These are phyloP conservation scores for Lycodopsis pacificus DNA, from an alignment of 2,797 vertebrate species.

Conservation along the genomic window DNA sequence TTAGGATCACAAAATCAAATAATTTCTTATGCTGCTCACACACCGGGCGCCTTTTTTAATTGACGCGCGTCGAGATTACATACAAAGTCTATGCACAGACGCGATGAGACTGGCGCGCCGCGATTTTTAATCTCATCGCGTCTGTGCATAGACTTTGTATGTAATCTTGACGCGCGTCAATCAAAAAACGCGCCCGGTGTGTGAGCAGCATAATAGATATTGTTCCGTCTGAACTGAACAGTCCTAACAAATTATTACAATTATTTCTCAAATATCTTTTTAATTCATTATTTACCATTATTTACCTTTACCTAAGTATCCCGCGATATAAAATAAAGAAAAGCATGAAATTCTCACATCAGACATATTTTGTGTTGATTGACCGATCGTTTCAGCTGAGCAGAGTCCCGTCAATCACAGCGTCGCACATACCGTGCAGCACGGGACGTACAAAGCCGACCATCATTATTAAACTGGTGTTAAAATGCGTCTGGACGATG, in stretches of 20 bases:
- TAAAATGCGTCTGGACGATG: conserved; percentile 10
- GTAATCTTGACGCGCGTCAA: too few relatives aligned
- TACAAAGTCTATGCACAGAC: too few relatives aligned
- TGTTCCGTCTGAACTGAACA: not conserved
- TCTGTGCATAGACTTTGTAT: too few relatives aligned
- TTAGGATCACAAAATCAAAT: not conserved
- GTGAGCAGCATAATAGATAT: not conserved
- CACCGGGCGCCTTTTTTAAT: too few relatives aligned
- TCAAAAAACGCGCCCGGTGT: too few relatives aligned
- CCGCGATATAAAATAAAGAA: not conserved
- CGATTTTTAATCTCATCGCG: too few relatives aligned
- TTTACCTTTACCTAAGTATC: not conserved
- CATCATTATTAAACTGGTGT: conserved; percentile 18
- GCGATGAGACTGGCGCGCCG: too few relatives aligned
- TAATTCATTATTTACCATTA: not conserved
- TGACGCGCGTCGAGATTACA: too few relatives aligned
- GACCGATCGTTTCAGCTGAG: too few relatives aligned
- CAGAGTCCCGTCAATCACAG: not conserved
- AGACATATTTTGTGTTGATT: not conserved
- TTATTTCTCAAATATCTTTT: not conserved
- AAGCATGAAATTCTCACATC: not conserved
- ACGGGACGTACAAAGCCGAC: not conserved
- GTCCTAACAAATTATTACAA: not conserved
- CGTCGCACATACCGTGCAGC: not conserved
- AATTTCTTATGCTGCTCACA: too few relatives aligned